Evolutionary conservation across 2,113 vertebrate genomes (phyloP).

Genomic region (Genyomyrus donnyi): DNA sequence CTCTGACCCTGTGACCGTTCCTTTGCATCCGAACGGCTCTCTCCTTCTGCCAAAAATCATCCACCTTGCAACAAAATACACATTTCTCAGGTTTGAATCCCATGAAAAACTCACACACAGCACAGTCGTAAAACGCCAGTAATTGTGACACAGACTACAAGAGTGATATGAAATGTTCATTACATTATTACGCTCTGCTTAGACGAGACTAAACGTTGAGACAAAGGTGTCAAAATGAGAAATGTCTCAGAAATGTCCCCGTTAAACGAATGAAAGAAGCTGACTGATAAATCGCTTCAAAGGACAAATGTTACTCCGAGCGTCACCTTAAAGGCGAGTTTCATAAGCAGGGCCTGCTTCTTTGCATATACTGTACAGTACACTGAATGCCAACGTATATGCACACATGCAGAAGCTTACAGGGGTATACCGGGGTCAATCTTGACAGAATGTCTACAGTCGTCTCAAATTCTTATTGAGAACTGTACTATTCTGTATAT

Average conservation of each 20-base stretch:
- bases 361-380: background rate
- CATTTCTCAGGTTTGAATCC: background rate
- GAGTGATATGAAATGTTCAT: background rate
- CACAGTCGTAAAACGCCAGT: background rate
- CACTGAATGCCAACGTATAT: background rate
- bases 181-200: background rate
- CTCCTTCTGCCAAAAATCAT: background rate
- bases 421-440: background rate
- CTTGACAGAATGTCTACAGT: background rate
- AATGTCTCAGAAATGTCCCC: background rate
- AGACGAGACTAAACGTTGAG: background rate
- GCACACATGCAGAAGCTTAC: background rate
- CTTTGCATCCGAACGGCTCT: background rate
- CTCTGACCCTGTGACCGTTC: background rate
- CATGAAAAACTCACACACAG: background rate
- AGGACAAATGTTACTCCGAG: background rate
- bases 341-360: background rate
- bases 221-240: background rate
- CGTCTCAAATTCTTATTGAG: background rate
- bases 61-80: background rate
- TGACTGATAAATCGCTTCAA: background rate
- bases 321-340: background rate
- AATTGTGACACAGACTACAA: background rate
- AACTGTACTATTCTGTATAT: background rate
- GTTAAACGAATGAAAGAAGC: background rate